Evolutionary conservation across 2,888 invertebrate species (phyloP).

Genomic region (Perizoma flavofasciatum): DNA sequence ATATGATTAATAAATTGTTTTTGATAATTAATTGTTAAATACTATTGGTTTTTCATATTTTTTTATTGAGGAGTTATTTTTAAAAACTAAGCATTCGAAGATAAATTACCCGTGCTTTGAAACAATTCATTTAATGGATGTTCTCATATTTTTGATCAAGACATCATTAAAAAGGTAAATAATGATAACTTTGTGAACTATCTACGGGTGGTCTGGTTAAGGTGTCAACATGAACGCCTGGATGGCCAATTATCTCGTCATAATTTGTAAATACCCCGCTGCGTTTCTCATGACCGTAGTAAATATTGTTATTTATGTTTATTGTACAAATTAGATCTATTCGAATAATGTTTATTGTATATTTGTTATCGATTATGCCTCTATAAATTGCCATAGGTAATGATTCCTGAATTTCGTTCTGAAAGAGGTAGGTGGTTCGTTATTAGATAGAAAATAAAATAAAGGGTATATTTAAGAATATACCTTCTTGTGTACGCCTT

Average conservation of each 20-base stretch:
- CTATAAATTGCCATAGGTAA: constrained; percentile 2
- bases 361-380: constrained; percentile 12
- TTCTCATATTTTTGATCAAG: constrained; percentile 17
- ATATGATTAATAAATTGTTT: too few species aligned
- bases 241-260: constrained; percentile 27
- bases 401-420: background rate
- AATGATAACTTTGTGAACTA: constrained; percentile 19
- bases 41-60: too few species aligned
- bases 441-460: too few species aligned
- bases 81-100: too few species aligned
- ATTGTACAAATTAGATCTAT: constrained; percentile 23
- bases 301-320: constrained; percentile 32
- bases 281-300: constrained; percentile 24
- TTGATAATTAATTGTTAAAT: too few species aligned
- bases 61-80: too few species aligned
- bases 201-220: constrained; percentile 26
- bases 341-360: constrained; percentile 18
- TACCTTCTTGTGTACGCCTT: too few species aligned
- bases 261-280: constrained; percentile 32
- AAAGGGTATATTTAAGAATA: too few species aligned
- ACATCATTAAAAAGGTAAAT: constrained; percentile 20
- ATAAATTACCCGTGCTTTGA: too few species aligned
- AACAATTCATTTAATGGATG: background rate
- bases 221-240: constrained; percentile 30
- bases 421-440: too few species aligned